These are phyloP conservation scores for Laticauda laticaudata DNA, from an alignment of 2,113 vertebrate genomes.

Conservation along the genomic window DNA sequence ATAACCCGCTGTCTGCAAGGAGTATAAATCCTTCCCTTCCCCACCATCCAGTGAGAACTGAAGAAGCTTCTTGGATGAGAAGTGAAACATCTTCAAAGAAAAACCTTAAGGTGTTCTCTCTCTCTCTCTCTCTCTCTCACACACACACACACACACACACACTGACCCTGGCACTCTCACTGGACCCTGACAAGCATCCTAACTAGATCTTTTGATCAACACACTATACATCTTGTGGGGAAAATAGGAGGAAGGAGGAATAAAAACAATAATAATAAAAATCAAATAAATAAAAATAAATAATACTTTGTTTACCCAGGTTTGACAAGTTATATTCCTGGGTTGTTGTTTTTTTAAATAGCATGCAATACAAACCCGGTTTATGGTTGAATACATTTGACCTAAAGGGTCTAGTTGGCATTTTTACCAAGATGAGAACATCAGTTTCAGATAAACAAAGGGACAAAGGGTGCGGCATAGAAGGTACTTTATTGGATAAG, in stretches of 20 bases:
- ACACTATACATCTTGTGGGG: background rate
- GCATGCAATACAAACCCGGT: background rate
- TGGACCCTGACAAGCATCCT: background rate
- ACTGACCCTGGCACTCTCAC: background rate
- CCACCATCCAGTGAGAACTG: no score
- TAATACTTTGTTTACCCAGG: background rate
- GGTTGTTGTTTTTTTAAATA: background rate
- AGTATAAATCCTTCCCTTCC: no score
- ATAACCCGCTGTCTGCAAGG: no score
- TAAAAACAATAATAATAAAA: background rate
- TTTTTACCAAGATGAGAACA: background rate
- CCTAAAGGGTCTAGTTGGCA: background rate
- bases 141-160: no score
- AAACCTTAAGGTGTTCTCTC: no score
- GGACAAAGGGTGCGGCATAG: background rate
- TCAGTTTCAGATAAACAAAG: background rate
- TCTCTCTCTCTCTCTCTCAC: no score
- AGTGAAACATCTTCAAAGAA: no score
- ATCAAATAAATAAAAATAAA: background rate
- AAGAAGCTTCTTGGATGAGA: no score
- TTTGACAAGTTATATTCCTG: background rate
- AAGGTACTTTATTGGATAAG: constrained; percentile 38
- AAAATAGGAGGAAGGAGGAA: background rate
- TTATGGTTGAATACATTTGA: background rate
- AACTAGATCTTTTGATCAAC: background rate